These are phyloP conservation scores for Rhagoletis zephyria DNA, from an alignment of 1,140 invertebrate genomes.

Conservation along the genomic window DNA sequence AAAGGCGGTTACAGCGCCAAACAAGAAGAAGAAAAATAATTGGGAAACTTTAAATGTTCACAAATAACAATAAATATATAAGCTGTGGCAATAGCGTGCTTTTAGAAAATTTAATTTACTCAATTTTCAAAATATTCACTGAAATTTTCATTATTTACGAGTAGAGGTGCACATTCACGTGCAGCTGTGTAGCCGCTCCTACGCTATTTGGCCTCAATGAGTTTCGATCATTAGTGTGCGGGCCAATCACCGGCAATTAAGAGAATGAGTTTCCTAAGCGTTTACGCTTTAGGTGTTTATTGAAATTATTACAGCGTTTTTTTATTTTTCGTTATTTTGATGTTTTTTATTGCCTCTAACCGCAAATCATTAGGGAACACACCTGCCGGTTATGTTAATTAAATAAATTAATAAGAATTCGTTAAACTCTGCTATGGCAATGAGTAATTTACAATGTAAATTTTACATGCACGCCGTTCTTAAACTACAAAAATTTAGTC, in stretches of 20 bases:
- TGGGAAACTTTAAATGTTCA: background rate
- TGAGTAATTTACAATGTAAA: no score
- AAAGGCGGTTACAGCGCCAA: no score
- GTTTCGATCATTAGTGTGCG: background rate
- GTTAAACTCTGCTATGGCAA: no score
- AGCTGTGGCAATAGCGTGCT: background rate
- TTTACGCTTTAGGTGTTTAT: no score
- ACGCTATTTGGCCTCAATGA: background rate
- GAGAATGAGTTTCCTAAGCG: background rate
- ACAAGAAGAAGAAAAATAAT: background rate
- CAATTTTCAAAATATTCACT: background rate
- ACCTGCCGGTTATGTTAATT: no score
- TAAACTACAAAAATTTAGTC: no score
- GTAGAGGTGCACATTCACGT: background rate
- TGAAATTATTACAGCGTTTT: background rate
- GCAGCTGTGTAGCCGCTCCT: background rate
- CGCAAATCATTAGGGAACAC: no score
- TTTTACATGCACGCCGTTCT: no score
- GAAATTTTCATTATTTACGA: background rate
- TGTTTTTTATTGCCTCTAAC: no score
- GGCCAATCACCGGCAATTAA: background rate
- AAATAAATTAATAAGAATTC: no score
- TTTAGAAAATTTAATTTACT: background rate
- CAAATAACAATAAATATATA: background rate
- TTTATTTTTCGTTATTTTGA: background rate